Conservation (phyloP, 1,140 invertebrate species). For the Copidosoma floridanum region DNA sequence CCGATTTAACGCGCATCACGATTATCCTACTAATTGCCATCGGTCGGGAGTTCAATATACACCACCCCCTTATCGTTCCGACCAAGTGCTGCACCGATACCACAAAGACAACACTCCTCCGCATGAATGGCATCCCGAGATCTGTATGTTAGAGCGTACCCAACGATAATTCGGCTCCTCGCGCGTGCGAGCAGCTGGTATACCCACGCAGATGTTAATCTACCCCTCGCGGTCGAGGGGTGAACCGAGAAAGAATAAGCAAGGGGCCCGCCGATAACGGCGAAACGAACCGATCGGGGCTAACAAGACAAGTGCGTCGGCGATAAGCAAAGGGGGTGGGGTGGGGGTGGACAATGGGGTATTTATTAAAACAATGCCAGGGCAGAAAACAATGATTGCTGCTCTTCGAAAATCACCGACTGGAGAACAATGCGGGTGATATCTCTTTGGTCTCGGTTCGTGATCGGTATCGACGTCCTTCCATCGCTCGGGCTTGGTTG, state of each 20-base stretch:
- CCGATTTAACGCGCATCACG: no score
- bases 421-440: neutral
- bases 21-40: no score
- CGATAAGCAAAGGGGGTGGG: conserved; percentile 36
- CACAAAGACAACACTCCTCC: no score
- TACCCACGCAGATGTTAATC: no score
- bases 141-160: no score
- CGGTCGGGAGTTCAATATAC: no score
- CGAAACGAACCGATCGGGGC: conserved; percentile 30
- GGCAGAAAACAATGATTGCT: conserved; percentile 19
- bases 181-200: no score
- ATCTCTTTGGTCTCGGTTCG: conserved; percentile 39
- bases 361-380: conserved; percentile 47
- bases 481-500: neutral
- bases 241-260: neutral
- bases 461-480: conserved; percentile 4
- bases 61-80: no score
- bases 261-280: neutral
- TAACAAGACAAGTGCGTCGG: conserved; percentile 33
- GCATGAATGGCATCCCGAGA: no score
- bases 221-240: no score
- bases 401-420: neutral
- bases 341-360: conserved; percentile 39
- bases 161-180: no score
- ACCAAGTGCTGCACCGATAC: no score